A percentile compares a stretch with the other conserved stretches of the same genome.
Evolutionary conservation across 1,140 invertebrate species (phyloP).

Genomic region (Drosophila subobscura): DNA sequence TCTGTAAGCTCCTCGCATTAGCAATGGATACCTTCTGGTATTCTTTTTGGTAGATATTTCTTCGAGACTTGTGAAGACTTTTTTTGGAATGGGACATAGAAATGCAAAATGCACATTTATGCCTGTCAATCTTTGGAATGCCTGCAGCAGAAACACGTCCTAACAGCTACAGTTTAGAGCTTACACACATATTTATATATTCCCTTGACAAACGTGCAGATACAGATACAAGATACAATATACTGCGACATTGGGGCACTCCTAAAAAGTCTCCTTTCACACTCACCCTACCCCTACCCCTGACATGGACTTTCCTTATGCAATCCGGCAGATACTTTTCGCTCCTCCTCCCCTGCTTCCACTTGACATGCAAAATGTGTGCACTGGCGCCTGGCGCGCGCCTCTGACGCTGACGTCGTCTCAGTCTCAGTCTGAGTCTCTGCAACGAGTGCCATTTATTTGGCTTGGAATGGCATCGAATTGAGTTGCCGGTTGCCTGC

Average conservation of each 20-base stretch:
- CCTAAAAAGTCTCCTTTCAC: constrained; percentile 19
- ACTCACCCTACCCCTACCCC: neutral
- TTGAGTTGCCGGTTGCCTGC: constrained; percentile 48
- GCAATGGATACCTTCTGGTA: neutral
- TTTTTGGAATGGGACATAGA: too few relatives aligned
- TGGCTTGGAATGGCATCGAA: constrained; percentile 50
- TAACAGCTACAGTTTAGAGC: too few relatives aligned
- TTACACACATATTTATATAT: too few relatives aligned
- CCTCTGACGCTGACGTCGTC: constrained; percentile 32
- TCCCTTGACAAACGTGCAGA: constrained; percentile 6
- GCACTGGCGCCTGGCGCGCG: constrained; percentile 43
- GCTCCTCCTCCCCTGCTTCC: constrained; percentile 12
- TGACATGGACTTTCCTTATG: constrained; percentile 62
- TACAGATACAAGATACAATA: constrained; percentile 7
- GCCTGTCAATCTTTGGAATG: too few relatives aligned
- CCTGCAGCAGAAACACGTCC: too few relatives aligned
- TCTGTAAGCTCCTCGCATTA: neutral
- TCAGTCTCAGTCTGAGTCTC: constrained; percentile 5
- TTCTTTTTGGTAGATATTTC: constrained; percentile 16
- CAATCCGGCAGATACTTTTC: constrained; percentile 65
- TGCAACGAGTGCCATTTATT: constrained; percentile 47
- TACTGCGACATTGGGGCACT: too few relatives aligned
- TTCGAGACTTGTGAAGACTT: too few relatives aligned
- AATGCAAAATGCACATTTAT: too few relatives aligned
- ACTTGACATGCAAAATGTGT: constrained; percentile 77